phyloP scores from a whole-genome alignment of 1,140 invertebrate species.

The Coelopa frigida region DNA sequence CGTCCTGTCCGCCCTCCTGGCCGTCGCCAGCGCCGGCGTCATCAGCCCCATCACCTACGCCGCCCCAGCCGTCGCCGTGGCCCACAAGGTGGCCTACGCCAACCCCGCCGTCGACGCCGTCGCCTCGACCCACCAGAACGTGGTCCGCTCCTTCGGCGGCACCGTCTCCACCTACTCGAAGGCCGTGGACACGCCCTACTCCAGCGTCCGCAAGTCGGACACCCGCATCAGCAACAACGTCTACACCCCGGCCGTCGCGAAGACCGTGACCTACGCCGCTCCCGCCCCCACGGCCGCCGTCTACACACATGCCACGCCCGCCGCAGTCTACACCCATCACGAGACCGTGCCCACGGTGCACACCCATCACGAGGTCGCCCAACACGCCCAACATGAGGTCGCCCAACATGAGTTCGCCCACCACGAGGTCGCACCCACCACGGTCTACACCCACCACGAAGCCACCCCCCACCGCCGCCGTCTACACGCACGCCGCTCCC shows the following conservation, averaged over 20 bases:
- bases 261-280: slow-evolving; percentile 37
- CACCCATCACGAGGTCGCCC: slow-evolving; percentile 9
- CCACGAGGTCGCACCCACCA: slow-evolving; percentile 10
- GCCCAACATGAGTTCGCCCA: slow-evolving; percentile 10
- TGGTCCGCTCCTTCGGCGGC: slow-evolving; percentile 52
- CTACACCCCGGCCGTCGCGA: slow-evolving; percentile 42
- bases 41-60: slow-evolving; percentile 4
- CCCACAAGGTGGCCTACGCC: slow-evolving; percentile 40
- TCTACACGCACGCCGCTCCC: slow-evolving; percentile 24
- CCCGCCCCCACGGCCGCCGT: slow-evolving; percentile 24
- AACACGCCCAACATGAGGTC: slow-evolving; percentile 25
- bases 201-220: slow-evolving; percentile 55
- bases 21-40: slow-evolving; percentile 9
- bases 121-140: slow-evolving; percentile 51
- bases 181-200: slow-evolving; percentile 56
- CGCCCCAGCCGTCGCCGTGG: slow-evolving; percentile 24
- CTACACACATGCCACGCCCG: slow-evolving; percentile 14
- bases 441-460: slow-evolving; percentile 19
- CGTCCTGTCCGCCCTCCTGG: slow-evolving; percentile 3
- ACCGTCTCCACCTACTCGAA: slow-evolving; percentile 55
- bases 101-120: slow-evolving; percentile 47
- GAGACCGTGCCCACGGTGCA: neutral
- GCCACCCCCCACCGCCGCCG: slow-evolving; percentile 14
- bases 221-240: slow-evolving; percentile 53
- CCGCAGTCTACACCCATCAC: slow-evolving; percentile 19